These are phyloP conservation scores for Ophion obscuratus DNA, from an alignment of 2,888 invertebrate genomes.

Conservation along the genomic window DNA sequence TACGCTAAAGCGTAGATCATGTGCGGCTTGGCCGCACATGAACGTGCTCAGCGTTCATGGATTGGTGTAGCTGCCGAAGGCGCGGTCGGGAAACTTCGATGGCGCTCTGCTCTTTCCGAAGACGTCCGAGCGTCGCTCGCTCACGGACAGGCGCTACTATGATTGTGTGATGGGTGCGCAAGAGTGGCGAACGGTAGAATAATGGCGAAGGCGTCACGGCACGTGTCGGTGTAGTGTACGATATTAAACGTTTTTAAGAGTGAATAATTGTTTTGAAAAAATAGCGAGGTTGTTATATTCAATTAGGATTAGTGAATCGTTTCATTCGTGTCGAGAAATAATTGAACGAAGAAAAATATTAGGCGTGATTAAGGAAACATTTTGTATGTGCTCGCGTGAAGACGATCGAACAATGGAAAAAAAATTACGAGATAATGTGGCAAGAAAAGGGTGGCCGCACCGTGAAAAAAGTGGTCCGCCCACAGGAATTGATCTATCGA, in stretches of 20 bases:
- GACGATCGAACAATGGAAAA: conserved; percentile 20
- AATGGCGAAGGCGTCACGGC: conserved; percentile 18
- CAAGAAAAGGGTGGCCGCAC: conserved; percentile 13
- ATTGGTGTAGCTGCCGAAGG: too few relatives aligned
- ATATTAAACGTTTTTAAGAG: conserved; percentile 9
- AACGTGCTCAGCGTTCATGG: too few relatives aligned
- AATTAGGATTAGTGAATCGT: conserved; percentile 19
- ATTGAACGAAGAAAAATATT: conserved; percentile 16
- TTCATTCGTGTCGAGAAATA: conserved; percentile 13
- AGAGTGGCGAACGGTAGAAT: conserved; percentile 20
- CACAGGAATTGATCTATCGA: conserved; percentile 23
- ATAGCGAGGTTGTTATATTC: conserved; percentile 2
- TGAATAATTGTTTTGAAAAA: conserved; percentile 2
- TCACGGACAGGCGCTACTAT: too few relatives aligned
- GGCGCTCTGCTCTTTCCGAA: too few relatives aligned
- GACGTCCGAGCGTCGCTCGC: too few relatives aligned
- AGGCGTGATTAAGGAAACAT: conserved; percentile 3
- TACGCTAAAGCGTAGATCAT: too few relatives aligned
- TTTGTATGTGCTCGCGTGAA: conserved; percentile 4
- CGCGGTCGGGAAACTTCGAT: too few relatives aligned
- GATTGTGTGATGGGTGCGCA: too few relatives aligned
- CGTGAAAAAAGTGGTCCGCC: conserved; percentile 27
- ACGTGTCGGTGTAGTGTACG: conserved; percentile 23
- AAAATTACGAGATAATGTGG: conserved; percentile 18
- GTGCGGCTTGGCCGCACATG: too few relatives aligned